Conservation (phyloP, 2,797 vertebrate genomes). For the Sebastes kiyomatsui region DNA sequence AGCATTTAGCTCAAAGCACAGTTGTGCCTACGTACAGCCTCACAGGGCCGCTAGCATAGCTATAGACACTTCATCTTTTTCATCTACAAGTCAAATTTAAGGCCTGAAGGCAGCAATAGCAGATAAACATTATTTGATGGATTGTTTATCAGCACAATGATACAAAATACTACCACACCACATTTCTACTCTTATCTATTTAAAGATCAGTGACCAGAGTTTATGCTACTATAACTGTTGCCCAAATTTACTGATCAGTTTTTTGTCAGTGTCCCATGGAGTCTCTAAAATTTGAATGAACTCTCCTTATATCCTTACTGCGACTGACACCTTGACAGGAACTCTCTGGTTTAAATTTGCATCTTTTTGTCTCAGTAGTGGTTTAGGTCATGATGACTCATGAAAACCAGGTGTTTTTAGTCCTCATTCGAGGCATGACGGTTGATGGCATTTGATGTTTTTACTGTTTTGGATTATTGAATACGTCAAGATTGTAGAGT, state of each 20-base stretch:
- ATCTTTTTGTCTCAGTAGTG: neutral
- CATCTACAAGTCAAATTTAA: neutral
- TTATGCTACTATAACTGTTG: neutral
- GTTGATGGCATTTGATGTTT: neutral
- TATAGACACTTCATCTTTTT: neutral
- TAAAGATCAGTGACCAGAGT: neutral
- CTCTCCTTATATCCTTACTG: neutral
- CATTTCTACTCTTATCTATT: neutral
- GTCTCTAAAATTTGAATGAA: neutral
- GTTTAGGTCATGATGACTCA: neutral
- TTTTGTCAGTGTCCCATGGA: neutral
- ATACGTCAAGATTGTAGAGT: neutral
- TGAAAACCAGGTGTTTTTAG: neutral
- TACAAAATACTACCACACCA: neutral
- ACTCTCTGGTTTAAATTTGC: neutral
- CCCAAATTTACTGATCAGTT: neutral
- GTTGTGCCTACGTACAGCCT: neutral
- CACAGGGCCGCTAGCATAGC: neutral
- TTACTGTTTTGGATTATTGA: neutral
- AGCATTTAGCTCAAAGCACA: neutral
- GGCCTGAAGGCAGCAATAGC: neutral
- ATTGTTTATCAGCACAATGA: neutral
- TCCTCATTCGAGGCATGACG: neutral
- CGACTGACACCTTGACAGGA: neutral
- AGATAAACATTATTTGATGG: neutral